Evolutionary conservation across 1,140 invertebrate species (phyloP).

Genomic region (Macrostomum lignano): DNA sequence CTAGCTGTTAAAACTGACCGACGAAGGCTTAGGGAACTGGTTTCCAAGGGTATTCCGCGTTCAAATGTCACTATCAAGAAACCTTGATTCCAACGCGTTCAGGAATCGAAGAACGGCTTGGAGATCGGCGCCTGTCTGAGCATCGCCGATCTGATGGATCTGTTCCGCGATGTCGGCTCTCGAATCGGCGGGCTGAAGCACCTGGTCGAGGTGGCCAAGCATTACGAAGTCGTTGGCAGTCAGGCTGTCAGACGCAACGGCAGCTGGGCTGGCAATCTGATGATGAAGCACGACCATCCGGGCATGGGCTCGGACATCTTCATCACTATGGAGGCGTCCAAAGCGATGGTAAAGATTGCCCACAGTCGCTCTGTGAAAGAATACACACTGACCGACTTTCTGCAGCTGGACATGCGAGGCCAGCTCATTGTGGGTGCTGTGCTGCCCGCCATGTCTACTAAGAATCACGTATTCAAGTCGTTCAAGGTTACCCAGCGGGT

Average conservation of each 20-base stretch:
- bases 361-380: too few species aligned
- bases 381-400: conserved; percentile 33
- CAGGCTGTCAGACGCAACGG: conserved; percentile 5
- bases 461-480: conserved; percentile 9
- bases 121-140: conserved; percentile 6
- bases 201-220: conserved; percentile 1
- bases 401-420: conserved; percentile 34
- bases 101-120: background rate
- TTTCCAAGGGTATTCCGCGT: too few species aligned
- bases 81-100: too few species aligned
- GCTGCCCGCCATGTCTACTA: conserved; percentile 20
- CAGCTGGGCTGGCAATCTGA: conserved; percentile 47
- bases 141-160: conserved; percentile 3
- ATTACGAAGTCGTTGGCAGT: conserved; percentile 5
- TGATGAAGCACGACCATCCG: conserved; percentile 39
- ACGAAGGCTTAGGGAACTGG: too few species aligned
- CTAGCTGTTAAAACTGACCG: too few species aligned
- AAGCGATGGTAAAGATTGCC: conserved; percentile 37
- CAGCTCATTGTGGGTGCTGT: conserved; percentile 36
- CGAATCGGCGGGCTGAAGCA: conserved; percentile 3
- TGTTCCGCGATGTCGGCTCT: background rate
- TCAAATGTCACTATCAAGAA: too few species aligned
- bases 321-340: conserved; percentile 38
- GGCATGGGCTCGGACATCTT: conserved; percentile 49
- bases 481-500: conserved; percentile 36